Percentiles rank a stretch among this genome's conserved stretches.
phyloP scores from a whole-genome alignment of 2,113 vertebrate genomes.

The Lutjanus erythropterus region DNA sequence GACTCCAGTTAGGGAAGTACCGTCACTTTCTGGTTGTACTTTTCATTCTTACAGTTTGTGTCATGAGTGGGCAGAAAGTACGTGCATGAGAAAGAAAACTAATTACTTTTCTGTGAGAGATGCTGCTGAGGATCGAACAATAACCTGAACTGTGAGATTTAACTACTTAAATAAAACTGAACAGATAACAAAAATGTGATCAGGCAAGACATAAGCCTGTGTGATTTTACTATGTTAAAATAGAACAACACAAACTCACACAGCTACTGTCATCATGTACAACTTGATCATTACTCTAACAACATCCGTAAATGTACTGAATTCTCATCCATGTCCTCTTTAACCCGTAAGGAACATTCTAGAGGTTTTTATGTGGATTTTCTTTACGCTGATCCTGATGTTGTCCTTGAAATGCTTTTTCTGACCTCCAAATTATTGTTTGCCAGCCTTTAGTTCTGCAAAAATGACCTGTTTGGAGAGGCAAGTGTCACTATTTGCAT shows the following conservation, averaged over 20 bases:
- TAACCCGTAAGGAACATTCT: too few relatives aligned
- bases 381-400: too few relatives aligned
- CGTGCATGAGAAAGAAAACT: background rate
- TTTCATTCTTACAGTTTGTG: background rate
- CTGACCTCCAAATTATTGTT: too few relatives aligned
- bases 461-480: too few relatives aligned
- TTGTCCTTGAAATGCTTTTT: too few relatives aligned
- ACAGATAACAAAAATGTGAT: background rate
- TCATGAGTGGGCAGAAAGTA: background rate
- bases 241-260: background rate
- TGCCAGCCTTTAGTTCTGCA: too few relatives aligned
- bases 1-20: background rate
- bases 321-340: background rate
- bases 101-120: background rate
- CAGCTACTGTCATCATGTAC: background rate
- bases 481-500: too few relatives aligned
- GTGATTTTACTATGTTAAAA: background rate
- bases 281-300: background rate
- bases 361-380: too few relatives aligned
- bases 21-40: background rate
- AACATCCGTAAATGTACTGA: background rate
- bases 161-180: background rate
- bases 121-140: background rate
- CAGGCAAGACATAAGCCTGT: background rate
- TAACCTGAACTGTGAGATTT: background rate